Percentiles rank a stretch among this genome's conserved stretches.
Evolutionary conservation across 2,888 invertebrate species (phyloP).

Genomic region (Chrysolina haemoptera): DNA sequence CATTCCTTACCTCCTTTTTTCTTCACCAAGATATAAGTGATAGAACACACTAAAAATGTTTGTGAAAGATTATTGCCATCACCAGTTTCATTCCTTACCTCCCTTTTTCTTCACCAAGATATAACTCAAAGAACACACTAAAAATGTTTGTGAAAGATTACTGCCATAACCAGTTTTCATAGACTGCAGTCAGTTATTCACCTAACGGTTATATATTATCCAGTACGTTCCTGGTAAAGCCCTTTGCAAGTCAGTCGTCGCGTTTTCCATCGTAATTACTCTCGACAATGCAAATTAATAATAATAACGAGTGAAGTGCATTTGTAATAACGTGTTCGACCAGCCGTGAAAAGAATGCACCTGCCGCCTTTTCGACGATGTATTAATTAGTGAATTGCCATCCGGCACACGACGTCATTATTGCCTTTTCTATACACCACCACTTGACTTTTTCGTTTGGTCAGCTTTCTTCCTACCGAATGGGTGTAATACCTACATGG

Average conservation of each 20-base stretch:
- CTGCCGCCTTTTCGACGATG: constrained; percentile 55
- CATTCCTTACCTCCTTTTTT: too few species aligned
- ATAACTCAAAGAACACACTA: too few species aligned
- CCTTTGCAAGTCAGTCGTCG: constrained; percentile 26
- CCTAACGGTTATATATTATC: too few species aligned
- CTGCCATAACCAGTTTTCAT: too few species aligned
- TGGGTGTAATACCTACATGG: too few species aligned
- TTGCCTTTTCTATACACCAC: constrained; percentile 21
- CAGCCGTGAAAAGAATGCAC: constrained; percentile 60
- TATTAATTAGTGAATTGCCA: constrained; percentile 60
- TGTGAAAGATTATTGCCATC: too few species aligned
- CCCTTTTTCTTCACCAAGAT: too few species aligned
- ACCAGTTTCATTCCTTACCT: too few species aligned
- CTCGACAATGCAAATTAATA: constrained; percentile 56
- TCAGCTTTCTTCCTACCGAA: not conserved
- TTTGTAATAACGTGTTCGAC: constrained; percentile 60
- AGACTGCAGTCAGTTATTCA: too few species aligned
- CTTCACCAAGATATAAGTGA: too few species aligned
- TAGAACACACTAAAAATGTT: too few species aligned
- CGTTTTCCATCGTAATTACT: constrained; percentile 51
- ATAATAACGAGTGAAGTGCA: constrained; percentile 55
- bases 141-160: too few species aligned
- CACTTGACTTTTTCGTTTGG: constrained; percentile 16
- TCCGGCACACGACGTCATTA: constrained; percentile 52
- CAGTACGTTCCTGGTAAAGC: constrained; percentile 7